phyloP scores from a whole-genome alignment of 2,113 vertebrate genomes.

The Rhizomys pruinosus region DNA sequence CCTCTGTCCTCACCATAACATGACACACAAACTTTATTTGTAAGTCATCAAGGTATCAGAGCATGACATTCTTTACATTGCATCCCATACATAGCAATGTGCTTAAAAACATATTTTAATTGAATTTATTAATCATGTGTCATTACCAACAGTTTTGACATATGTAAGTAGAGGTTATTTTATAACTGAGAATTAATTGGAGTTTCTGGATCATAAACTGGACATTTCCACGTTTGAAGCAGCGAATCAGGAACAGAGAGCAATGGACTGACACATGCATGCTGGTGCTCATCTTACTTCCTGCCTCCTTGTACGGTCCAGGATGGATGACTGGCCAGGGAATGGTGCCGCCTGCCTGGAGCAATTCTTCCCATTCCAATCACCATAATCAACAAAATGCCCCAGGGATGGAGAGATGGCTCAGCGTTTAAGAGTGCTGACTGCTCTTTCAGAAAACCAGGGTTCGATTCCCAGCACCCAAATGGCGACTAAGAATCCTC shows the following conservation, averaged over 20 bases:
- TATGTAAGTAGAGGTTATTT: background rate
- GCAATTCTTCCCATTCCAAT: background rate
- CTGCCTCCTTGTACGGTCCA: background rate
- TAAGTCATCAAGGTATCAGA: background rate
- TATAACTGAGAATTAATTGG: background rate
- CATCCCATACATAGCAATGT: background rate
- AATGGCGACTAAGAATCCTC: too few species aligned
- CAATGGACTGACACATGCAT: background rate
- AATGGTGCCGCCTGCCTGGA: accelerated
- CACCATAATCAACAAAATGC: background rate
- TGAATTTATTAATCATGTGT: background rate
- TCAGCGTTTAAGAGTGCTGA: too few species aligned
- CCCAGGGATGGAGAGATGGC: too few species aligned
- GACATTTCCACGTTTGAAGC: background rate
- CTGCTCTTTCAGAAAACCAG: too few species aligned
- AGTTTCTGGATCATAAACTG: background rate
- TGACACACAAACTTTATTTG: background rate
- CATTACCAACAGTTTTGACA: background rate
- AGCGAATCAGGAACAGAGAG: too few species aligned
- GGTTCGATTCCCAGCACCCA: too few species aligned
- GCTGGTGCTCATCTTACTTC: background rate
- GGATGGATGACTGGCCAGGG: background rate
- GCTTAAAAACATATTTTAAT: background rate
- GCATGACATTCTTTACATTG: background rate
- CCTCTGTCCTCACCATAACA: background rate